Conservation (phyloP, 2,888 invertebrate species). For the Ochropleura plecta region DNA sequence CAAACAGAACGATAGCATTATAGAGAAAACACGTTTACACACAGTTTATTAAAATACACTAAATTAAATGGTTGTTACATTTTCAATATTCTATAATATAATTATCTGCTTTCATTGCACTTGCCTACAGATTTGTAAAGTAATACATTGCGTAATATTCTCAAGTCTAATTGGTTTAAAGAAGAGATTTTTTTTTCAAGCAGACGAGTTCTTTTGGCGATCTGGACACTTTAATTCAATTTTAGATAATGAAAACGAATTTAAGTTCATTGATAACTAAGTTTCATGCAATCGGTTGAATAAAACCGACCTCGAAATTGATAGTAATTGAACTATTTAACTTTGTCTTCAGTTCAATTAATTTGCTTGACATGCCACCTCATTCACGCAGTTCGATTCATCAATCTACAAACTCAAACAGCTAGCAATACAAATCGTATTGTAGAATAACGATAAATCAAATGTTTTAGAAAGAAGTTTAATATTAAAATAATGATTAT, state of each 20-base stretch:
- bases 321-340: slow-evolving; percentile 14
- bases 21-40: neutral
- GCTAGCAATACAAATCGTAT: neutral
- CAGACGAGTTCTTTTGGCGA: neutral
- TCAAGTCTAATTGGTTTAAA: neutral
- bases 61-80: neutral
- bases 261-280: neutral
- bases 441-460: neutral
- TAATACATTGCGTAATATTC: neutral
- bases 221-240: neutral
- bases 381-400: slow-evolving; percentile 2
- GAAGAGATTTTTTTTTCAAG: neutral
- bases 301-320: neutral
- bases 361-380: neutral
- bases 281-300: neutral
- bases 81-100: neutral
- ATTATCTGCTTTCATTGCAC: neutral
- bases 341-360: slow-evolving; percentile 5
- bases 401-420: neutral
- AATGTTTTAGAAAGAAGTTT: neutral
- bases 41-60: neutral
- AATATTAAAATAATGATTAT: neutral
- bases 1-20: neutral
- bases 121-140: neutral
- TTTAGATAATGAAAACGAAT: neutral